Base-by-base conservation (phyloP, 2,113 vertebrate genomes). In the Theristicus caerulescens region DNA sequence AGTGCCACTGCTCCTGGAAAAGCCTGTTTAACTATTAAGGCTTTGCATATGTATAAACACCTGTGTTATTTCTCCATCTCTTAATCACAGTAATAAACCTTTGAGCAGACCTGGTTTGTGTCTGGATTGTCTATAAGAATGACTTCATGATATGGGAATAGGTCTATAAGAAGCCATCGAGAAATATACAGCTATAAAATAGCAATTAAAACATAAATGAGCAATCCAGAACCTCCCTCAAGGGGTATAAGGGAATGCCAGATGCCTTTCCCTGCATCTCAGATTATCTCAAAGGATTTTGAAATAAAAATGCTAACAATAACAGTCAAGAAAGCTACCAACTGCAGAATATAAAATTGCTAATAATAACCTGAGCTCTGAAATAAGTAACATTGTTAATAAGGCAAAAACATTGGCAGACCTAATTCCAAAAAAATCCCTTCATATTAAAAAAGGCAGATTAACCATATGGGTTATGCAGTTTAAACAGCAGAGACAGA, bases 161-260 rank as follows among this genome's bases (percentile, higher is more conserved):
- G 42, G 54, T n/a, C 82, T 10, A 9, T 69, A 62, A 66, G 29
- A 93, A 93, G 42, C 22, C 51, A 73, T 61, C 24, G 58, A 96
- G 59, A 93, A 92, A 86, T 67, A 74, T 3, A 25, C 15, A 83
- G 38, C 64, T 88, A 47, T 83, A 90, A 94, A 94, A 88, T 5
- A 78, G 88, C 64, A 95, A 94, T 86, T 90, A 67, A 92, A 94
- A 38, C 21, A 51, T 16, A 80, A 94, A 88, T 78, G 79, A 86
- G 55, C 15, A 81, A 82, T 83, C 76, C 82, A 92, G 55, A 93
- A 49, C 14, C 19, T 78, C 52, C 20, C 71, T 71, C 52, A 31
- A 86, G 90, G 88, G 58, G 58, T 47, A 40, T 67, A 77, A 86
- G 13, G 32, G 55, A 66, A 84, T 62, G 54, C 76, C 90, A 93